Evolutionary conservation across 2,888 invertebrate genomes (phyloP).

Genomic region (Notodonta dromedarius): DNA sequence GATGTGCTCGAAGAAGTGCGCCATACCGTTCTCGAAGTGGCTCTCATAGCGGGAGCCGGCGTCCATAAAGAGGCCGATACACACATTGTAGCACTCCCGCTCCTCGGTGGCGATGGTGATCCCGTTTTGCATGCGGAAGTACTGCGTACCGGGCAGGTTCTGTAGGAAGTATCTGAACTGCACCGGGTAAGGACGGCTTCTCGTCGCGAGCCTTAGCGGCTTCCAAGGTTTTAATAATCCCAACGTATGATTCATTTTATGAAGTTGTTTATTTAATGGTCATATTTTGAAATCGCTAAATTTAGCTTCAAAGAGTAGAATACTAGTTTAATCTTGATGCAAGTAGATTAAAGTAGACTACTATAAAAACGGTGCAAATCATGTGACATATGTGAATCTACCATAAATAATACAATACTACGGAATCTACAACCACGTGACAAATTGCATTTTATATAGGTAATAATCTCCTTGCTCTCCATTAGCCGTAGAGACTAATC

Average conservation of each 20-base stretch:
- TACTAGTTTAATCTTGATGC: no score
- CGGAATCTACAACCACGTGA: no score
- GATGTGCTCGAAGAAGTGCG: constrained; percentile 75
- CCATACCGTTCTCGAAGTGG: constrained; percentile 58
- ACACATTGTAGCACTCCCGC: constrained; percentile 87
- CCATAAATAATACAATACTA: no score
- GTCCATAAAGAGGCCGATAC: constrained; percentile 62
- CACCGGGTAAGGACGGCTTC: constrained; percentile 85
- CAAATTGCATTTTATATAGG: no score
- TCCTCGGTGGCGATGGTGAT: constrained; percentile 96
- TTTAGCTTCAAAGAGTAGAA: no score
- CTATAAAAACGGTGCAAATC: no score
- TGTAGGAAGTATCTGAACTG: constrained; percentile 45
- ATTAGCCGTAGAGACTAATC: no score
- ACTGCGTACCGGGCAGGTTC: constrained; percentile 93
- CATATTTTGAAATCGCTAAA: no score
- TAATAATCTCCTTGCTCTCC: no score
- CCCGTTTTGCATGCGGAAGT: constrained; percentile 91
- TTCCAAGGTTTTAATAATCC: constrained; percentile 32
- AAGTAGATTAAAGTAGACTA: no score
- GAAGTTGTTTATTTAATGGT: no score
- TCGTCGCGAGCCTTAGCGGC: constrained; percentile 73
- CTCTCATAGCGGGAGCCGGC: constrained; percentile 68
- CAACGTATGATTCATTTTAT: constrained; percentile 40
- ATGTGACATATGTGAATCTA: no score